phyloP scores from a whole-genome alignment of 2,113 vertebrate genomes.

The Hassar affinis region DNA sequence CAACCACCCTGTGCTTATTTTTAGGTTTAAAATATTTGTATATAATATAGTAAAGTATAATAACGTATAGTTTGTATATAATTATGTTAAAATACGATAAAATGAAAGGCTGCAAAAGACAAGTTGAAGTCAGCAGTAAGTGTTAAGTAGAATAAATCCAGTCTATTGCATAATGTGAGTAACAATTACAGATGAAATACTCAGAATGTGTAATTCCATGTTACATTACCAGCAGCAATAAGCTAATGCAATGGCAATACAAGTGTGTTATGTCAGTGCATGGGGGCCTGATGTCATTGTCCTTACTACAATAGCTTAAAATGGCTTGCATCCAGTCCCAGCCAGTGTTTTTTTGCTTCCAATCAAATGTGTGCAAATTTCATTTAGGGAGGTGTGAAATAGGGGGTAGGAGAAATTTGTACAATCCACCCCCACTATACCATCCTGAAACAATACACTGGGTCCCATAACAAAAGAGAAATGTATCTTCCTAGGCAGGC shows the following conservation, averaged over 20 bases:
- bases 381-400: slow-evolving; percentile 47
- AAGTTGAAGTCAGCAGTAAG: neutral
- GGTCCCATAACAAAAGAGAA: neutral
- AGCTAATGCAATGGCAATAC: neutral
- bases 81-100: no score
- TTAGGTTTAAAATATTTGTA: neutral
- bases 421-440: slow-evolving; percentile 25
- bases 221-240: neutral
- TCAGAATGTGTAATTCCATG: neutral
- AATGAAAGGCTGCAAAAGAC: no score
- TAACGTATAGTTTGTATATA: no score
- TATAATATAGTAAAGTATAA: no score
- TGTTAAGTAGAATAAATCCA: neutral
- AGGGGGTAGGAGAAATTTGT: slow-evolving; percentile 34
- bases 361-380: slow-evolving; percentile 43
- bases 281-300: neutral
- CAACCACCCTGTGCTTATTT: no score
- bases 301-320: neutral
- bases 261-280: neutral
- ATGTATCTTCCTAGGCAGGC: neutral
- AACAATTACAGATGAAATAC: neutral
- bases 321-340: neutral
- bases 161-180: neutral
- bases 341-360: neutral
- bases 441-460: slow-evolving; percentile 14